Base-by-base conservation (phyloP, 2,888 invertebrate species). In the Plebejus melissa region DNA sequence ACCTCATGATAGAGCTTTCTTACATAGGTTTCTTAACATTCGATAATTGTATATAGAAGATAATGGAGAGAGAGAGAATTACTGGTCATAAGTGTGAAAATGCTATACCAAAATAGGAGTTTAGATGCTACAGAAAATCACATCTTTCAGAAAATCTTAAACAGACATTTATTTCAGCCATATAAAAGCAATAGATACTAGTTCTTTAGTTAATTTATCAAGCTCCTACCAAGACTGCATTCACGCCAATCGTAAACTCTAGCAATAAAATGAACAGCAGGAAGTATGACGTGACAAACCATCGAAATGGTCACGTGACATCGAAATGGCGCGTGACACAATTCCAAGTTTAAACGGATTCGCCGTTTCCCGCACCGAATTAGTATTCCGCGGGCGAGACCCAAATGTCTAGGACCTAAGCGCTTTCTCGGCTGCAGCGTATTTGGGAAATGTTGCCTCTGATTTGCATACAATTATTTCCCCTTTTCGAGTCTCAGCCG, bases 301-400 rank as follows among this genome's bases (percentile, higher is more conserved):
- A 65, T 13, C 13, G 46, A 71, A 22, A 71, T 46, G 22, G 11
- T 46, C 32, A 32, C 32, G 32, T 32, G 32, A 32, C 32, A 32
- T 32, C 32, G 46, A 46, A 9, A 46, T 1, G 4, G 70, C n/a
- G 41, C 70, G 71, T 46, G 71, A 71, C 41, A 28, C 46, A 71
- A 71, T 71, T 28, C 71, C 11, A 46, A 22, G 41, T 22, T 22
- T 70, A 70, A 70, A 38, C 22, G 70, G 38, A 46, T 70, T 70
- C 4, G 28, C 22, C 46, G 22, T 71, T 71, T 46, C 71, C 41
- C 28, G 71, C 46, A 46, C 71, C 22, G 54, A 71, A 71, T 71
- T 46, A 71, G 71, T 71, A 71, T 71, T 41, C 71, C 11, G 16
- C 70, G 38, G 7, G 69, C 11, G 70, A 41, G n/a, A 70, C 38